phyloP scores from a whole-genome alignment of 1,140 invertebrate genomes.

The Dreissena rostriformis region DNA sequence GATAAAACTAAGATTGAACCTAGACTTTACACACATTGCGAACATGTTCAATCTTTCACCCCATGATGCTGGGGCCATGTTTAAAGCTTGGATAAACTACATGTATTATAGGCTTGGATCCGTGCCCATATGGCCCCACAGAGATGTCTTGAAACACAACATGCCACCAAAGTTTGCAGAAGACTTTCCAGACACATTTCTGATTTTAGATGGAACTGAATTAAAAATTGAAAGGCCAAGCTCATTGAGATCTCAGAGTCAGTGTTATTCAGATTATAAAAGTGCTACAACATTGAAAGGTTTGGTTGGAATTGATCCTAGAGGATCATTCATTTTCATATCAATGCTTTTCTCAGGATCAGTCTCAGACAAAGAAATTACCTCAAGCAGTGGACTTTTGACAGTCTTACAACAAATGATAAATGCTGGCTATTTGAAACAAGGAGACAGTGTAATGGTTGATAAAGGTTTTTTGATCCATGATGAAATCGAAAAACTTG shows the following conservation, averaged over 20 bases:
- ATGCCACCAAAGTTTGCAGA: slow-evolving; percentile 49
- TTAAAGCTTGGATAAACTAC: slow-evolving; percentile 52
- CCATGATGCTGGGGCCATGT: slow-evolving; percentile 25
- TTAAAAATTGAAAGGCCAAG: slow-evolving; percentile 49
- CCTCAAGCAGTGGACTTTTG: slow-evolving; percentile 40
- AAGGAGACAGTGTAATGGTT: slow-evolving; percentile 52
- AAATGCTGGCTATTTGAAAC: slow-evolving; percentile 1
- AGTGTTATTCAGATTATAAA: slow-evolving; percentile 63
- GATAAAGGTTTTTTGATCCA: slow-evolving; percentile 45
- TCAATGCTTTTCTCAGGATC: slow-evolving; percentile 60
- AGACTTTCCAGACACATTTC: slow-evolving; percentile 36
- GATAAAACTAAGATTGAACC: slow-evolving; percentile 15
- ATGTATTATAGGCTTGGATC: slow-evolving; percentile 54
- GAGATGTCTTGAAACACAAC: slow-evolving; percentile 23
- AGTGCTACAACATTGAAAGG: slow-evolving; percentile 60
- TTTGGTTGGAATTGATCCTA: slow-evolving; percentile 53
- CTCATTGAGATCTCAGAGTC: slow-evolving; percentile 34
- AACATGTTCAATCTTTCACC: slow-evolving; percentile 18
- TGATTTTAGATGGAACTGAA: slow-evolving; percentile 61
- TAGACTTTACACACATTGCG: slow-evolving; percentile 40
- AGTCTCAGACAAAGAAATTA: slow-evolving; percentile 61
- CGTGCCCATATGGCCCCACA: slow-evolving; percentile 52
- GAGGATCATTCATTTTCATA: slow-evolving; percentile 54
- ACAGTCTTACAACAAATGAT: slow-evolving; percentile 3
- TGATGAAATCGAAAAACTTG: slow-evolving; percentile 24